Evolutionary conservation across 1,140 invertebrate species (phyloP), one percentile per base, ranked within the genome.

Genomic region (Calephelis nemesis): DNA sequence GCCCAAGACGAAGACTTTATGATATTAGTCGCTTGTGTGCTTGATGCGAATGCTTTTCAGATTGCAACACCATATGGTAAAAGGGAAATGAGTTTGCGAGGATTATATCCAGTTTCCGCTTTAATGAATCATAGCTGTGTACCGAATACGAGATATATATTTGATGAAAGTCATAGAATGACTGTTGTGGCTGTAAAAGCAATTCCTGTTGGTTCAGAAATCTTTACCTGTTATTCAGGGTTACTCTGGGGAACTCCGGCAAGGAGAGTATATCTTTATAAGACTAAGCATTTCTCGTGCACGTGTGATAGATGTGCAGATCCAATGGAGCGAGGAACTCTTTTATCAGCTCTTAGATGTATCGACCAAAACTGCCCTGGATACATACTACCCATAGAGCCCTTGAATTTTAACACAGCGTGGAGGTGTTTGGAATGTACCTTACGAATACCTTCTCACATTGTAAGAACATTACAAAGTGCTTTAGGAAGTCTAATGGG

Each of bases 11-110:
- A 94, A 79, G 78, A 93, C 40, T 89, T 95, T 52, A 94, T 97
- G 88, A 90, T 82, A 9, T 82, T 85, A 40, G 93, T 94, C 0
- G 95, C 95, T 74, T 93, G 93, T 63, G 93, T 94, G 42, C 92
- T 96, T 72, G 95, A 96, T 78, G 95, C 95, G 2, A 96, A 96
- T 76, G 95, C 95, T 7, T 96, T 96, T 74, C 95, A 96, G 91
- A 94, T 95, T 49, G 84, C 92, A 13, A 80, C 80, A 40, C 64
- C 79, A 0, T 92, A 89, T 62, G 92, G 91, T 10, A 89, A 88
- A 47, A 84, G 91, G 30, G 86, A 93, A 69, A 91, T 93, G 42
- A 93, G 93, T 75, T 84, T 95, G 45, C 92, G 95, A 70, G 96
- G 95, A 4, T 85, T 97, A 5, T 97, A 95, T 85, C 95, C 96